These are phyloP conservation scores for Pygmarrhopalites habei DNA, from an alignment of 1,140 invertebrate species.

Conservation along the genomic window DNA sequence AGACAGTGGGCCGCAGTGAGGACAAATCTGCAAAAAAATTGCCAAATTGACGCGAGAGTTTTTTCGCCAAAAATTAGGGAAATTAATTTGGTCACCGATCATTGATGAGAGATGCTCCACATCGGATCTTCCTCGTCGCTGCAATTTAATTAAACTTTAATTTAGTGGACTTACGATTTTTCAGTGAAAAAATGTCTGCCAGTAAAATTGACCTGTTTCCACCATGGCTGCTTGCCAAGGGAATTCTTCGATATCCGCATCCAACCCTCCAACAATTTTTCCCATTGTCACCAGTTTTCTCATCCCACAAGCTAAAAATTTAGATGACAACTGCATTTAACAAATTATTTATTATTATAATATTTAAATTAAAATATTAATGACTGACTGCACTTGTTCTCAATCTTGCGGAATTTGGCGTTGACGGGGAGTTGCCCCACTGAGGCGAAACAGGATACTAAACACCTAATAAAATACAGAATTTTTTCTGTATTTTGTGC, in stretches of 20 bases:
- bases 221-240: constrained; percentile 15
- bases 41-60: too few relatives aligned
- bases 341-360: background rate
- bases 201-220: too few relatives aligned
- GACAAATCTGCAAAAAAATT: too few relatives aligned
- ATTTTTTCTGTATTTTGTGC: too few relatives aligned
- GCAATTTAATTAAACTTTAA: too few relatives aligned
- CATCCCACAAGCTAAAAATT: constrained; percentile 2
- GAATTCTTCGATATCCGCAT: constrained; percentile 4
- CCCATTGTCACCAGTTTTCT: background rate
- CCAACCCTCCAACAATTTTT: background rate
- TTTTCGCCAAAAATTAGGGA: too few relatives aligned
- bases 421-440: background rate
- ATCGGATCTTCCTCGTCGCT: background rate
- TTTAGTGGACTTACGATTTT: too few relatives aligned
- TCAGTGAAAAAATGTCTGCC: too few relatives aligned
- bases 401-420: background rate
- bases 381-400: background rate
- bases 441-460: background rate
- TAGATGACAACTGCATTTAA: background rate
- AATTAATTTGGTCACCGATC: too few relatives aligned
- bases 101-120: background rate
- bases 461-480: background rate
- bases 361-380: background rate
- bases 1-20: constrained; percentile 10